Base-by-base conservation (phyloP, 2,113 vertebrate genomes). In the Chelonoidis abingdonii region DNA sequence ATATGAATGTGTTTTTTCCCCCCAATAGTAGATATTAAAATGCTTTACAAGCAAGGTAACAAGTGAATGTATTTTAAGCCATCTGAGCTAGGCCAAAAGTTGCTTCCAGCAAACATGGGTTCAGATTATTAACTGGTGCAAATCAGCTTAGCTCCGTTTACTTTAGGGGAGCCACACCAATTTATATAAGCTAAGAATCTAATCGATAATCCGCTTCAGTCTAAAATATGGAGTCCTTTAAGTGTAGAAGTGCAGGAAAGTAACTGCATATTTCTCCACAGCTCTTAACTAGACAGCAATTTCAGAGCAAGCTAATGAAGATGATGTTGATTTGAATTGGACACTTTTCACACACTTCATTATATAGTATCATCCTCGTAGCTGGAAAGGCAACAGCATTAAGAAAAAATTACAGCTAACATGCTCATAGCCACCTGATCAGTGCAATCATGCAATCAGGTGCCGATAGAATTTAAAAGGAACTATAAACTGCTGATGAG, bases 311-410 rank as follows among this genome's bases (percentile, higher is more conserved):
- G 83, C 17, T 82, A 89, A 94, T 3, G 3, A 52, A 72, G 87
- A 88, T 6, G 44, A 3, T 10, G 56, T 49, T 92, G 83, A 49
- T 35, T 93, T 92, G 52, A 94, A 92, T 91, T 59, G 80, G 62
- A 93, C 5, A 80, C 8, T 83, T 56, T 82, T 65, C 47, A 57
- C 10, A 59, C 1, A 19, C 81, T 93, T 89, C 6, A 24, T n/a
- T 72, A 54, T 47, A 93, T 2, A 92, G 50, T 87, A 81, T 92
- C 27, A 86, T 91, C 80, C 94, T 78, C 16, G 76, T 82, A 89
- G 79, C 56, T 81, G 8, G 83, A 82, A 91, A 94, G 21, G 21
- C 41, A 90, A 80, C 27, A 80, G 8, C 24, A 87, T 31, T 76
- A 79, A 90, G 85, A 59, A 52, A 84, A 89, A 92, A 84, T 57